Conservation (phyloP, 2,113 vertebrate species). For the Prunella himalayana region DNA sequence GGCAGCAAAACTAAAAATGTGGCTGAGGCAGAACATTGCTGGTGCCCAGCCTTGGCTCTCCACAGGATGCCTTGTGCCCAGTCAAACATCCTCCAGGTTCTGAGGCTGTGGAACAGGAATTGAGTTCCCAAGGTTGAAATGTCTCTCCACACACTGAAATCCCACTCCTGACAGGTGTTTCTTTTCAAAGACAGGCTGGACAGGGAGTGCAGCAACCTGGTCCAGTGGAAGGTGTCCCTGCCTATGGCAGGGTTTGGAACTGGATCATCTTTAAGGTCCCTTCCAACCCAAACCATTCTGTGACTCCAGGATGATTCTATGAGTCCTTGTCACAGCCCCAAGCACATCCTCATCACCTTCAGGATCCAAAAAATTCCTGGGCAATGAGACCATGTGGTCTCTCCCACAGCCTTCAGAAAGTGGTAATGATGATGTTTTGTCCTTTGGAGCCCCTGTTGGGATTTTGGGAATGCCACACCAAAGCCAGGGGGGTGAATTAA, state of each 20-base stretch:
- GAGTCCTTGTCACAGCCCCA: background rate
- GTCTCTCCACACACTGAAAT: background rate
- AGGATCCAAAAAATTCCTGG: background rate
- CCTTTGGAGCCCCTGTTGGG: background rate
- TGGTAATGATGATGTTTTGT: background rate
- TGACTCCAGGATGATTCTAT: background rate
- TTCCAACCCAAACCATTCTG: background rate
- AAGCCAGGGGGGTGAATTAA: background rate
- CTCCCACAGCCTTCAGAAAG: background rate
- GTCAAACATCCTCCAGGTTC: background rate
- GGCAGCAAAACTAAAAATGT: background rate
- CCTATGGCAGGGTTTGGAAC: background rate
- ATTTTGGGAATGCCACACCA: background rate
- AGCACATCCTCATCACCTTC: fast-evolving
- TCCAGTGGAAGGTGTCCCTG: no score
- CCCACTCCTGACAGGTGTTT: background rate
- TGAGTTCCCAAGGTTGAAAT: background rate
- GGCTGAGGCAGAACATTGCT: background rate
- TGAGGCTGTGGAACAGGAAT: background rate
- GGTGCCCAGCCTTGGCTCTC: background rate
- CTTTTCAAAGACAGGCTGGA: background rate
- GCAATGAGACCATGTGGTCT: fast-evolving
- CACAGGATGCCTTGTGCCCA: background rate
- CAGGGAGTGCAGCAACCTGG: background rate
- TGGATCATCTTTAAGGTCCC: no score